Evolutionary conservation across 2,113 vertebrate genomes (phyloP).

Genomic region (Carassius auratus): DNA sequence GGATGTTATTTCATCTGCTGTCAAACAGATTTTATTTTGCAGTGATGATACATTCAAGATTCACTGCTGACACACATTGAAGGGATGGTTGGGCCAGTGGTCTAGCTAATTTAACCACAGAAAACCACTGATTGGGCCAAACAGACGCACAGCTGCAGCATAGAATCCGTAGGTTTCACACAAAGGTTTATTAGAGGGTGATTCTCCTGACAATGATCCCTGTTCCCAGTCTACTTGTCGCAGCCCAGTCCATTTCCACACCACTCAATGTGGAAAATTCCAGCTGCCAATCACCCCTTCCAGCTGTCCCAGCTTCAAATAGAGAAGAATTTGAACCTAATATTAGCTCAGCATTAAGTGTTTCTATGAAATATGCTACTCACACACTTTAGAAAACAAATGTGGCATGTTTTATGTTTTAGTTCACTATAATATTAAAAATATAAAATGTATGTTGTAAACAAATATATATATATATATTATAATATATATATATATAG

Average conservation of each 20-base stretch:
- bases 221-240: slow-evolving; percentile 5
- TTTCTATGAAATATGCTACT: slow-evolving; percentile 7
- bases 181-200: slow-evolving; percentile 14
- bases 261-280: slow-evolving; percentile 32
- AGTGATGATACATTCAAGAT: slow-evolving; percentile 10
- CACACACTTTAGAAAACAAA: background rate
- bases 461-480: too few relatives aligned
- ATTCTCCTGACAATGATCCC: slow-evolving; percentile 9
- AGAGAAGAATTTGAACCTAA: slow-evolving; percentile 19
- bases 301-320: slow-evolving; percentile 24
- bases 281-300: slow-evolving; percentile 27
- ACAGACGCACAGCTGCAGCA: background rate
- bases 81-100: background rate
- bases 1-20: background rate
- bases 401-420: background rate
- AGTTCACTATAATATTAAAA: background rate
- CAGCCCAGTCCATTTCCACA: slow-evolving; percentile 43
- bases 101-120: slow-evolving; percentile 20
- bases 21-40: background rate
- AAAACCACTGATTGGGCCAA: slow-evolving; percentile 10
- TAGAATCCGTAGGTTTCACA: background rate
- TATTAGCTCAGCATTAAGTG: background rate
- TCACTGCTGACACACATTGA: background rate
- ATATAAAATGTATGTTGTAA: background rate
- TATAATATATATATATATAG: too few relatives aligned